A percentile compares a stretch with the other conserved stretches of the same genome.
Conservation (phyloP, 2,888 invertebrate genomes). For the Cephus sareptanus region DNA sequence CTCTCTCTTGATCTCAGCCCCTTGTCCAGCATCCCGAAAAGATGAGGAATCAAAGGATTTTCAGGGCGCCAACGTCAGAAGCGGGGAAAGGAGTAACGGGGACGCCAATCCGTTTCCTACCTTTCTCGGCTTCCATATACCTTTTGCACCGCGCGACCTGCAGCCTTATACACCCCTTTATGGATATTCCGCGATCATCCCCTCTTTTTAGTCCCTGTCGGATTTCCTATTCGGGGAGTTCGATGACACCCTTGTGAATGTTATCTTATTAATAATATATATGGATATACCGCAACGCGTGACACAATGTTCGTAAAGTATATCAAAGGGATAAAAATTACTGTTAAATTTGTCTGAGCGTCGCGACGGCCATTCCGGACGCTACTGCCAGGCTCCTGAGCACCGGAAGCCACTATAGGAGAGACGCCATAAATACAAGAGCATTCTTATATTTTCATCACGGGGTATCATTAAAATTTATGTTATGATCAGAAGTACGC, state of each 20-base stretch:
- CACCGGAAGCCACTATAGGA: not conserved
- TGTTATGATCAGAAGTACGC: conserved; percentile 63
- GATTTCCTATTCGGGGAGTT: not conserved
- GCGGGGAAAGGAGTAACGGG: conserved; percentile 38
- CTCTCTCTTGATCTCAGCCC: not conserved
- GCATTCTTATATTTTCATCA: conserved; percentile 66
- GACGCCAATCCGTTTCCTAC: not conserved
- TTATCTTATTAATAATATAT: not conserved
- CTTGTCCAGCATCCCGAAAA: conserved; percentile 43
- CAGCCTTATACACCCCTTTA: not conserved
- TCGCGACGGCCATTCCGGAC: not conserved
- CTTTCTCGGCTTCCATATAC: not conserved
- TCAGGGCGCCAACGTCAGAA: conserved; percentile 59
- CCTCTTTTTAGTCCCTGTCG: not conserved
- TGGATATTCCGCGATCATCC: not conserved
- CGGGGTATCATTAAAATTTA: conserved; percentile 64
- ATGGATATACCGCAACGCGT: not conserved
- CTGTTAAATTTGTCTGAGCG: not conserved
- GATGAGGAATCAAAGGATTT: conserved; percentile 66
- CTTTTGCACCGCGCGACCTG: not conserved
- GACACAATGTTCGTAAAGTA: not conserved
- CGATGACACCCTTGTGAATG: not conserved
- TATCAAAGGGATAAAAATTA: not conserved
- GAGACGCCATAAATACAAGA: conserved; percentile 55
- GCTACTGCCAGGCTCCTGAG: not conserved